These are phyloP conservation scores for Engystomops pustulosus DNA, from an alignment of 2,113 vertebrate genomes.

Conservation along the genomic window DNA sequence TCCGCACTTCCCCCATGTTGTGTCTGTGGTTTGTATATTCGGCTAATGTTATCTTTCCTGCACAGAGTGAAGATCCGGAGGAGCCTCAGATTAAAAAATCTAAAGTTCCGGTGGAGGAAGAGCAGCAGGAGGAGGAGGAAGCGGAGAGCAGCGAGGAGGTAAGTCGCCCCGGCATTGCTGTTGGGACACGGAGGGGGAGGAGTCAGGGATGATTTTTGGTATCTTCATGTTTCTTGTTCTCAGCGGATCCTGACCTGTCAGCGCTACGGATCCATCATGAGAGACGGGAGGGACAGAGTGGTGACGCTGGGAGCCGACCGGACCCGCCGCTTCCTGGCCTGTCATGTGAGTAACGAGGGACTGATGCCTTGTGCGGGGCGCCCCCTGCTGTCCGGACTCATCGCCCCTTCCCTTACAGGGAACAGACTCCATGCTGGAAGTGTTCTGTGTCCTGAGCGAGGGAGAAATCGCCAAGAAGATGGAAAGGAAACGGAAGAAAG, in stretches of 20 bases:
- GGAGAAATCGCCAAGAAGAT: conserved; percentile 83
- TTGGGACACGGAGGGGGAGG: neutral
- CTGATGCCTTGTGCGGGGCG: neutral
- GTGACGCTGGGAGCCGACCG: conserved; percentile 82
- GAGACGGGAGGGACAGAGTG: conserved; percentile 87
- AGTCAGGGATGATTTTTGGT: neutral
- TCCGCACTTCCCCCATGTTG: no score
- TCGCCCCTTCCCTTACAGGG: conserved; percentile 75
- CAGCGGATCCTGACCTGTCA: conserved; percentile 86
- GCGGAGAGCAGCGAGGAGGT: no score
- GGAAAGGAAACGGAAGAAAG: conserved; percentile 88
- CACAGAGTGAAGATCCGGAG: conserved; percentile 78
- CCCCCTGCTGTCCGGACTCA: neutral
- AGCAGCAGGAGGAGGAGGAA: neutral
- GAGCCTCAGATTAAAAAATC: conserved; percentile 86
- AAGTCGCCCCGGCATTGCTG: neutral
- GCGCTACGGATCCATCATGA: conserved; percentile 88
- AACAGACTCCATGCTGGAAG: conserved; percentile 82
- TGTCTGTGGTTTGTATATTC: no score
- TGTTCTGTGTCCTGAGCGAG: conserved; percentile 86
- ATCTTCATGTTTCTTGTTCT: neutral
- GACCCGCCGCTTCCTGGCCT: conserved; percentile 82
- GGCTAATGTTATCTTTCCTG: neutral
- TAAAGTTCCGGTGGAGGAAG: conserved; percentile 66
- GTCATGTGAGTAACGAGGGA: conserved; percentile 90